Base-by-base conservation (phyloP, 1,140 invertebrate species). In the Caligus rogercresseyi region DNA sequence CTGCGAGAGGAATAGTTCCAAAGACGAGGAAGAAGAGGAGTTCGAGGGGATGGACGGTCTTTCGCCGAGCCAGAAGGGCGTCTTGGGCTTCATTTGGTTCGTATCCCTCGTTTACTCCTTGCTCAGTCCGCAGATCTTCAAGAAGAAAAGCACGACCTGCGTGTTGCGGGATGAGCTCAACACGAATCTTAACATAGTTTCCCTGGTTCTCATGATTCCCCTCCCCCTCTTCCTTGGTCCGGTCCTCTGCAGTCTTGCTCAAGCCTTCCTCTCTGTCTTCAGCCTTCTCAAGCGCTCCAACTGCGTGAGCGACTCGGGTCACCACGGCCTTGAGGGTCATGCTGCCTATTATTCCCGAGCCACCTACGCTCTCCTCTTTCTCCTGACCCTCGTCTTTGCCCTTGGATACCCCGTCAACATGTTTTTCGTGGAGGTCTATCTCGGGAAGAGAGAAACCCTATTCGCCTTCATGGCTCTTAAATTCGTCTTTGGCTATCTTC, bases 391-490 rank as follows among this genome's bases (percentile, higher is more conserved):
- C 13, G 26, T 60, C 15, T 60, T 60, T 25, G 16, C 25, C n/a
- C 16, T 60, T 31, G 26, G 16, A 19, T 60, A 60, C 19, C 57
- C 57, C n/a, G 26, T 31, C 16, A 20, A 60, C 3, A 60, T 60
- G 57, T 60, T 25, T 16, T 21, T 60, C n/a, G 26, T 25, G 16
- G 57, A 60, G 23, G 20, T n/a, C 1, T 60, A 60, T 31, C 57
- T 60, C n/a, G 57, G 20, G n/a, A 26, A 25, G 3, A 19, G 21
- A 19, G 24, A 60, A 18, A 26, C 57, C 18, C 14, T 26, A 2
- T 60, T 60, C 16, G 57, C 26, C 13, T 60, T 60, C 24, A 60
- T 60, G 57, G 57, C 57, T n/a, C 43, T 60, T n/a, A 60, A 60
- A 60, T 60, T 31, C 23, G 21, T 21, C 24, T 60, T 60, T 25